A percentile compares a stretch with the other conserved stretches of the same genome.
These are phyloP conservation scores for Lophura swinhoii DNA, from an alignment of 2,797 vertebrate genomes.

Conservation along the genomic window DNA sequence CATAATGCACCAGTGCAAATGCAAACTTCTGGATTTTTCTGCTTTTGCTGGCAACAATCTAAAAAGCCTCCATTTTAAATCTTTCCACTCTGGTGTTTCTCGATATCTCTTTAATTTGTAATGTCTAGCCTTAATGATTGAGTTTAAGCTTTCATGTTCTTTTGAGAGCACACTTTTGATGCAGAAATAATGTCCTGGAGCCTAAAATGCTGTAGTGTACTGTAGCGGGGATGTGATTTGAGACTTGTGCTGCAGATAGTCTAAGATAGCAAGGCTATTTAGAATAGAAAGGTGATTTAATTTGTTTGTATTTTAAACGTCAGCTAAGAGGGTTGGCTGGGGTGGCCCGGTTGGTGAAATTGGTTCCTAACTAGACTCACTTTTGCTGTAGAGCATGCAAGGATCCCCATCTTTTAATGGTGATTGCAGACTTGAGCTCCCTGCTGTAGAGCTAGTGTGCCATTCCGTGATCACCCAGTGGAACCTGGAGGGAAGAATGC, in stretches of 20 bases:
- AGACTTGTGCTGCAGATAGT: constrained; percentile 11
- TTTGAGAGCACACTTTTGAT: neutral
- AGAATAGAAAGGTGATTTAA: neutral
- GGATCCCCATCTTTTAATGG: fast-evolving
- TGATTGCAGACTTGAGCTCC: fast-evolving
- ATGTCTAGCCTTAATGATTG: constrained; percentile 14
- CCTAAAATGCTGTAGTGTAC: neutral
- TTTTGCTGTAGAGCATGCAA: neutral
- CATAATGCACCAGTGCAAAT: neutral
- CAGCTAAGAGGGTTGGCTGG: neutral
- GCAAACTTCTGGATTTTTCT: constrained; percentile 21
- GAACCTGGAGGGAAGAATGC: neutral
- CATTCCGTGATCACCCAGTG: neutral
- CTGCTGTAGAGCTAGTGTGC: neutral
- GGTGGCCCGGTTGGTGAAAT: neutral
- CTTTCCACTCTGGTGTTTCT: neutral
- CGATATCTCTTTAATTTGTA: constrained; percentile 23
- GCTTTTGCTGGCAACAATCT: neutral
- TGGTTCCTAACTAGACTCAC: neutral
- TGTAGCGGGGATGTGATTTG: neutral
- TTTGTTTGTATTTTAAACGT: neutral
- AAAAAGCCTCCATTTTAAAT: neutral
- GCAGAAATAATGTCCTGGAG: neutral
- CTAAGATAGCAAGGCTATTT: neutral
- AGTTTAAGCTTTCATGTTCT: constrained; percentile 32